These are phyloP conservation scores for Dascillus cervinus DNA, from an alignment of 2,888 invertebrate genomes.

Conservation along the genomic window DNA sequence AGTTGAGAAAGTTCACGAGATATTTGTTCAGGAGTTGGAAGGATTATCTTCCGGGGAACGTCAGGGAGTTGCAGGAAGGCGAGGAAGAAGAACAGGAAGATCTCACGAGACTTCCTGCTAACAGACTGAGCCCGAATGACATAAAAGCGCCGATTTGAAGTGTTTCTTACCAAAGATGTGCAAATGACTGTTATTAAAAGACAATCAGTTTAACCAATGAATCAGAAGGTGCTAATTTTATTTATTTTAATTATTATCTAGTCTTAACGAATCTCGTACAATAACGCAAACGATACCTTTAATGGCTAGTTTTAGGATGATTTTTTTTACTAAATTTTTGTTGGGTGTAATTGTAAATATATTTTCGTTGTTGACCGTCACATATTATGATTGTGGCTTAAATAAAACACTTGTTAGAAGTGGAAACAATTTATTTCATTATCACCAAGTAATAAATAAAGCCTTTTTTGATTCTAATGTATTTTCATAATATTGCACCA, in stretches of 20 bases:
- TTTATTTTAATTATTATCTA: constrained; percentile 1
- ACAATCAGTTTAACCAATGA: too few species aligned
- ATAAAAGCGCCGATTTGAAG: constrained; percentile 9
- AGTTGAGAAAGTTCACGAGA: constrained; percentile 82
- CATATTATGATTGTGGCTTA: too few species aligned
- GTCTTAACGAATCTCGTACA: constrained; percentile 5
- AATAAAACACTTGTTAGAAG: constrained; percentile 5
- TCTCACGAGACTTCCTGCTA: constrained; percentile 8
- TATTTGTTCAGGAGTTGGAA: constrained; percentile 91
- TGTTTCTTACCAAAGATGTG: constrained; percentile 1
- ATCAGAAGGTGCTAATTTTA: too few species aligned
- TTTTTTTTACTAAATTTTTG: too few species aligned
- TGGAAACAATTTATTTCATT: constrained; percentile 20
- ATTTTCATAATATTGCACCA: constrained; percentile 25
- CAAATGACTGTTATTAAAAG: too few species aligned
- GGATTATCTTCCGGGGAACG: constrained; percentile 73
- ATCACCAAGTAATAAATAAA: constrained; percentile 12
- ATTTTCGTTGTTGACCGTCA: too few species aligned
- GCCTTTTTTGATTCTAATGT: constrained; percentile 12
- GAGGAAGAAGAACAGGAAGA: constrained; percentile 21
- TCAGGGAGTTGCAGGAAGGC: constrained; percentile 33
- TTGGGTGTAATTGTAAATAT: too few species aligned
- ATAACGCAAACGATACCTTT: constrained; percentile 17
- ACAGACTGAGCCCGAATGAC: constrained; percentile 7
- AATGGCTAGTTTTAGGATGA: too few species aligned